Evolutionary conservation across 1,140 invertebrate genomes (phyloP), one percentile per base, ranked within the genome.

Genomic region (Capitella teleta): DNA sequence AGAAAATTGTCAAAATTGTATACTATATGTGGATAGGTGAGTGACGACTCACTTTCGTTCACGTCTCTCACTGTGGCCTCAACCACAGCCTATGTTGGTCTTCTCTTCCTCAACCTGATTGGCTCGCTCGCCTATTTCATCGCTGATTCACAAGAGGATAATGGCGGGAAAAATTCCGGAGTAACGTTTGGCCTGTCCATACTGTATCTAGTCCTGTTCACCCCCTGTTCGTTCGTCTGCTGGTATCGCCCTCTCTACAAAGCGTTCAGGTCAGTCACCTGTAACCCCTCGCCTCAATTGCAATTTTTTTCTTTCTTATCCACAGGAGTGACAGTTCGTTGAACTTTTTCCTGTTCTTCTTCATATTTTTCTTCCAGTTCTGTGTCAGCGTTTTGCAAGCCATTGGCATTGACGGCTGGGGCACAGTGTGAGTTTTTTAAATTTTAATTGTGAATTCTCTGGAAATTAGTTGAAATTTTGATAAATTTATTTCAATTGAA

Each of bases 261-360:
- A 70, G 86, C 85, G 51, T 87, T 87, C 74, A 82, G 82, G 85
- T 86, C 68, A 61, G 59, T 61, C n/a, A n/a, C n/a, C n/a, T n/a
- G n/a, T n/a, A n/a, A n/a, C n/a, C n/a, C n/a, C n/a, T n/a, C n/a
- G n/a, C n/a, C n/a, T n/a, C n/a, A n/a, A n/a, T n/a, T n/a, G n/a
- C n/a, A n/a, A n/a, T 45, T 18, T 42, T 47, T 52, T 50, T 51
- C 57, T 53, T 56, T 61, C 51, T 58, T 47, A 49, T 55, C 68
- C 66, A 54, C 62, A 72, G 68, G 60, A 68, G 61, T 62, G 95
- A 99, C 74, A 96, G 90, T 61, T 98, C 93, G 1, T 94, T 98
- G 77, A 98, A 97, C 74, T 99, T 98, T 70, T 98, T 98, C 88
- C 86, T 98, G 24, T 99, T 97, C 77, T 99, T 99, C 79, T 95